Evolutionary conservation across 2,797 vertebrate genomes (phyloP).

Genomic region (Thalassophryne amazonica): DNA sequence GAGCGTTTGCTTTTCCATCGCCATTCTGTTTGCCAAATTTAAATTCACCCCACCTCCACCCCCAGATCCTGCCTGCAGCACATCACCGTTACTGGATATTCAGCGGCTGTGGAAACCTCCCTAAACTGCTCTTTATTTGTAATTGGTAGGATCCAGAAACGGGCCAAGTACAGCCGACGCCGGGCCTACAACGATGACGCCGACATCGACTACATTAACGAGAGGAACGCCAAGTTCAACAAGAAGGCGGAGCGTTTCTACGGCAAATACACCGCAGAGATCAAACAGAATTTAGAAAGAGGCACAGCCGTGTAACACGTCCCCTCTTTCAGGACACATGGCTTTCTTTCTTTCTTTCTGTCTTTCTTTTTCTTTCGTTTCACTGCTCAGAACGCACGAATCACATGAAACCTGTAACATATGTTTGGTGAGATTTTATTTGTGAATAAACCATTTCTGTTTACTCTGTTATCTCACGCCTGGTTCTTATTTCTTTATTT

Average conservation of each 20-base stretch:
- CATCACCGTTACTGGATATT: conserved; percentile 50
- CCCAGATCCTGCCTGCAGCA: conserved; percentile 38
- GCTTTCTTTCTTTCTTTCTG: not conserved
- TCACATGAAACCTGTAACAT: not conserved
- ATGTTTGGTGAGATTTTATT: conserved; percentile 9
- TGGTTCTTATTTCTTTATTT: conserved; percentile 27
- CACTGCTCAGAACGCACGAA: too few species aligned
- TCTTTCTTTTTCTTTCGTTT: not conserved
- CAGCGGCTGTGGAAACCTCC: conserved; percentile 18
- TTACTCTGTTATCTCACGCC: conserved; percentile 28
- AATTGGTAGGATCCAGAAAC: conserved; percentile 88
- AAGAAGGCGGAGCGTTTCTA: conserved; percentile 98
- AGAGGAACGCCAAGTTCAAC: conserved; percentile 98
- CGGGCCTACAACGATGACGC: conserved; percentile 95
- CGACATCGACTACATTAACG: conserved; percentile 97
- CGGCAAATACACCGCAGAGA: conserved; percentile 96
- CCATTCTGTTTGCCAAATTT: conserved; percentile 43
- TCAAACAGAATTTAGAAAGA: conserved; percentile 97
- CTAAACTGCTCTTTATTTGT: conserved; percentile 36
- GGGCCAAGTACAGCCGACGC: conserved; percentile 91
- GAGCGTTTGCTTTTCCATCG: conserved; percentile 32
- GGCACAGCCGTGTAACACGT: conserved; percentile 88
- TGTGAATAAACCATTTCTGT: conserved; percentile 56
- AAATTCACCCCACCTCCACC: conserved; percentile 10
- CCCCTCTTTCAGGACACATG: not conserved